A percentile compares a stretch with the other conserved stretches of the same genome.
Evolutionary conservation across 2,113 vertebrate genomes (phyloP).

Genomic region (Arvicanthis niloticus): DNA sequence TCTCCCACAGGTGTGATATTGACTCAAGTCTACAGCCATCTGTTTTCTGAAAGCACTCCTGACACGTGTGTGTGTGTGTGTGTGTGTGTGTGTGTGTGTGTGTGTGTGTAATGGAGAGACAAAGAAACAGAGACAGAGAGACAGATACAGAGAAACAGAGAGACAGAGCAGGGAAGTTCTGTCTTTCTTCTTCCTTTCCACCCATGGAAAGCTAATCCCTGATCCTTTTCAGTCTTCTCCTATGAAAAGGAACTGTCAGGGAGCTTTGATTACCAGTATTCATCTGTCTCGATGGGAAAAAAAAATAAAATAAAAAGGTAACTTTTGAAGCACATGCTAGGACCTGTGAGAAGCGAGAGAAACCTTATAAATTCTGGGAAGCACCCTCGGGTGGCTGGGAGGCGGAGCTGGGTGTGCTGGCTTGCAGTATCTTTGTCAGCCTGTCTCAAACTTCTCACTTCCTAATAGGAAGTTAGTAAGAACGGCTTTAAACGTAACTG

Average conservation of each 20-base stretch:
- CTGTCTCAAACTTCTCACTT: background rate
- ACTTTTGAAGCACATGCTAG: constrained; percentile 58
- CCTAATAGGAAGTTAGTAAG: background rate
- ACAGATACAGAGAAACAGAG: background rate
- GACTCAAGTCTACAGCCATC: background rate
- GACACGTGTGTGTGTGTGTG: no score
- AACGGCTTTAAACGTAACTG: background rate
- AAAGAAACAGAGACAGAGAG: no score
- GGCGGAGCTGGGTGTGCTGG: background rate
- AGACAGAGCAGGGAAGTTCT: background rate
- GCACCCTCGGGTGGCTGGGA: constrained; percentile 35
- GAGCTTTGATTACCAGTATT: constrained; percentile 19
- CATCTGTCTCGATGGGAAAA: constrained; percentile 20
- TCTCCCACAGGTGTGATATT: background rate
- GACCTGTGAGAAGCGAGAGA: constrained; percentile 54
- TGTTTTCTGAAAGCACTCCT: background rate
- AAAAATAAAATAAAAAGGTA: background rate
- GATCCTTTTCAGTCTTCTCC: background rate
- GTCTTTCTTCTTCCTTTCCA: background rate
- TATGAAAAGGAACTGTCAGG: background rate
- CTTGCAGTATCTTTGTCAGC: constrained; percentile 35
- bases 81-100: no score
- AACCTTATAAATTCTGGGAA: constrained; percentile 49
- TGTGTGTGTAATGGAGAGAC: no score
- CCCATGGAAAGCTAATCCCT: background rate